Conservation (phyloP, 2,113 vertebrate genomes). For the Phoxinus phoxinus region DNA sequence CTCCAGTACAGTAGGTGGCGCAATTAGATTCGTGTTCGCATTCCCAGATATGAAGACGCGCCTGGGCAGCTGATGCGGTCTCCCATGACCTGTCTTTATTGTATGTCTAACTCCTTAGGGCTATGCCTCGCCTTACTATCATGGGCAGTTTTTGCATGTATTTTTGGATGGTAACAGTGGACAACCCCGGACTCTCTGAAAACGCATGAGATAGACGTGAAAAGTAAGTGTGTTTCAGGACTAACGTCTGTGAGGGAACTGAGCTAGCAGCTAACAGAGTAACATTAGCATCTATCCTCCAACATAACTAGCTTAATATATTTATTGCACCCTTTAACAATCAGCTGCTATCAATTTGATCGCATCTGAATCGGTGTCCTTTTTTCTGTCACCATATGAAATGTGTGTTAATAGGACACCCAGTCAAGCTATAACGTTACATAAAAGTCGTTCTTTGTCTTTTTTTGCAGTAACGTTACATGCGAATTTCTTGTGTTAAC, state of each 20-base stretch:
- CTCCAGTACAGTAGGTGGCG: slow-evolving; percentile 28
- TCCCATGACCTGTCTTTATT: background rate
- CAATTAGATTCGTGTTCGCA: background rate
- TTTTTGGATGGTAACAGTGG: background rate
- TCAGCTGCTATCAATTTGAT: background rate
- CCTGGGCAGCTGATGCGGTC: slow-evolving; percentile 13
- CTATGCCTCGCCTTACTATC: background rate
- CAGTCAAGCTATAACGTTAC: background rate
- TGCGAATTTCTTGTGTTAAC: background rate
- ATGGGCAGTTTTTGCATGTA: background rate
- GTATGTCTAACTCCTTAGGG: background rate
- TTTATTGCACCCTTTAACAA: background rate
- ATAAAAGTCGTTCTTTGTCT: background rate
- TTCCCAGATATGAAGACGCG: background rate
- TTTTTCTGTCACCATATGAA: background rate
- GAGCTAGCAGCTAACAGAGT: slow-evolving; percentile 17
- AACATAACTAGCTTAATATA: background rate
- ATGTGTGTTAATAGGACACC: background rate
- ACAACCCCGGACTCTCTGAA: background rate
- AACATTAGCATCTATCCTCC: slow-evolving; percentile 6
- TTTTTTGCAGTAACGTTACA: background rate
- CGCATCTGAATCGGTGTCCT: background rate
- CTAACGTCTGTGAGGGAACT: background rate
- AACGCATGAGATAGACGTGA: background rate
- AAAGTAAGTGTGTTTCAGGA: background rate